Evolutionary conservation across 2,797 vertebrate genomes (phyloP).

Genomic region (Kryptolebias ocellatus): DNA sequence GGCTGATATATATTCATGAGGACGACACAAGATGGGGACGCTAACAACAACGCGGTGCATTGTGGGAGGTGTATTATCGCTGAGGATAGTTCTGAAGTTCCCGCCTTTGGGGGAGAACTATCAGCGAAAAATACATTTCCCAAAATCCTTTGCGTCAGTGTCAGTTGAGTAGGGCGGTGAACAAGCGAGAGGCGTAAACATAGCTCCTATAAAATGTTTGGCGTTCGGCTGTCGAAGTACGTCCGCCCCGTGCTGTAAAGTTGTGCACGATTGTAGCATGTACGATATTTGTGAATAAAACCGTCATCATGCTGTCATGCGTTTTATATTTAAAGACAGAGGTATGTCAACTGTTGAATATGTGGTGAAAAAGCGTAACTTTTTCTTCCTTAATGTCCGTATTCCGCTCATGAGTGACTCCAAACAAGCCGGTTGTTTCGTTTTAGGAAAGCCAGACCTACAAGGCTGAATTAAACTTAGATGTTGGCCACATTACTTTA

Average conservation of each 20-base stretch:
- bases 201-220: conserved; percentile 63
- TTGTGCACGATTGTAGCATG: rapidly evolving
- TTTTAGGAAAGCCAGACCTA: background rate
- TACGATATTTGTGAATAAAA: background rate
- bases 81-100: rapidly evolving
- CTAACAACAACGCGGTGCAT: conserved; percentile 65
- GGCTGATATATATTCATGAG: conserved; percentile 82
- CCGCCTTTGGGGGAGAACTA: rapidly evolving
- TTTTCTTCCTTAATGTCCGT: too few relatives aligned
- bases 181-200: conserved; percentile 62
- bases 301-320: background rate
- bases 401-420: background rate
- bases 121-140: conserved; percentile 59
- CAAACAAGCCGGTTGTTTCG: background rate
- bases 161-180: conserved; percentile 48
- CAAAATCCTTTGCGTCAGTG: background rate
- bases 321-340: background rate
- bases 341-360: conserved; percentile 42
- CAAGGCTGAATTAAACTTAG: background rate
- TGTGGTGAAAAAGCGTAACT: background rate
- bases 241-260: background rate
- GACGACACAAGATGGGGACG: conserved; percentile 75
- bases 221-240: background rate
- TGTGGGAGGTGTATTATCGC: conserved; percentile 59
- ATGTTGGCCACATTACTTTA: conserved; percentile 4